Base-by-base conservation (phyloP, 1,140 invertebrate species). In the Sitodiplosis mosellana region DNA sequence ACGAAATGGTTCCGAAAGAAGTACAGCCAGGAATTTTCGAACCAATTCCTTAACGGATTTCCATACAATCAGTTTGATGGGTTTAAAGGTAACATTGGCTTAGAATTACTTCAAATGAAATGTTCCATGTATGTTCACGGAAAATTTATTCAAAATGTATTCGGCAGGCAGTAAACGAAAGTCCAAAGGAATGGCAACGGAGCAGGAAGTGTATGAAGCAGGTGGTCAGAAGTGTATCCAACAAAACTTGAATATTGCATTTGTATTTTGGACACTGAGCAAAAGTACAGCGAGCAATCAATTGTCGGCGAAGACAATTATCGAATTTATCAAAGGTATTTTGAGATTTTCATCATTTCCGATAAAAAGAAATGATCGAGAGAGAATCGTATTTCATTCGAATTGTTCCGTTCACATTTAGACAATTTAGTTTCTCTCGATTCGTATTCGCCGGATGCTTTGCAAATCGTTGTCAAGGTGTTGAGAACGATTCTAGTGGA, bases 31-130 rank as follows among this genome's bases (percentile, higher is more conserved):
- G 50, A 51, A 34, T 76, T 75, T 54, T 57, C 58, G 2, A 66
- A 64, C 53, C 68, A 68, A 61, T 69, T 73, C 47, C 57, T 71
- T 7, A 56, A 54, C n/a, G 59, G 62, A 22, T 75, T 76, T 55
- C 75, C 75, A 2, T 77, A 74, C 56, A 56, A 59, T 18, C 53
- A 60, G 59, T 47, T 43, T 47, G 52, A 45, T 17, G 49, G 27
- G 4, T 5, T 45, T 38, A 45, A 44, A 19, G 53, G 48, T 54
- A 40, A 61, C 50, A 53, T 53, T 11, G 57, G 61, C 42, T 45
- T 50, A 18, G 59, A 66, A 47, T 58, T 56, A 52, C 27, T 50
- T 19, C 7, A 20, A 8, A 3, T 27, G 0, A 38, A 54, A 45
- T 49, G 46, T 14, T 51, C 47, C 6, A 48, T 51, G n/a, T n/a